A percentile compares a stretch with the other conserved stretches of the same genome.
Conservation (phyloP, 2,888 invertebrate species). For the Stratiomys singularior region DNA sequence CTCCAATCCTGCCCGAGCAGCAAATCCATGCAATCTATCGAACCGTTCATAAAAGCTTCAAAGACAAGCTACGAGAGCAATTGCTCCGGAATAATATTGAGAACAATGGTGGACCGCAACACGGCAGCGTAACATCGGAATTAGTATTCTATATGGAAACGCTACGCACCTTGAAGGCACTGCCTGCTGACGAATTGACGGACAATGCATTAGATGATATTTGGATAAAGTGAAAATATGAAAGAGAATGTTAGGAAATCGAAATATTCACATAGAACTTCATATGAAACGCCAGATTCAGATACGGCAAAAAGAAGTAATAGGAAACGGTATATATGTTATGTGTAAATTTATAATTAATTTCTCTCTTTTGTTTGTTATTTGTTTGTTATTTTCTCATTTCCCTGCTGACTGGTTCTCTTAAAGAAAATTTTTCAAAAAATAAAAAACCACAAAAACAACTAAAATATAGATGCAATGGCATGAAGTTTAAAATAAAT, state of each 20-base stretch:
- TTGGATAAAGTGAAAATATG: slow-evolving; percentile 71
- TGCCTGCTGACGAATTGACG: slow-evolving; percentile 78
- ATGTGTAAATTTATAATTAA: slow-evolving; percentile 16
- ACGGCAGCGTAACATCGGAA: slow-evolving; percentile 93
- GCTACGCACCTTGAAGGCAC: slow-evolving; percentile 80
- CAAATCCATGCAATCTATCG: slow-evolving; percentile 82
- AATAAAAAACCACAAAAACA: too few relatives aligned
- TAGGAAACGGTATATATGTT: background rate
- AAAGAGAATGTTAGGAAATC: background rate
- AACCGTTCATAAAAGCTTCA: slow-evolving; percentile 85
- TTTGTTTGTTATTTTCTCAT: background rate
- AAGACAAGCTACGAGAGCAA: slow-evolving; percentile 85
- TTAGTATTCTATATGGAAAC: slow-evolving; percentile 91
- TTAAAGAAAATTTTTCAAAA: slow-evolving; percentile 24
- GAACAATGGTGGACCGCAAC: slow-evolving; percentile 96
- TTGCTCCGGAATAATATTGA: slow-evolving; percentile 86
- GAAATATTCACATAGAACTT: background rate
- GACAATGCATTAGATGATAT: slow-evolving; percentile 85
- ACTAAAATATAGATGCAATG: slow-evolving; percentile 12
- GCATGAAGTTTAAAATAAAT: slow-evolving; percentile 8
- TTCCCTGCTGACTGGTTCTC: slow-evolving; percentile 25
- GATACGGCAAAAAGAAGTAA: too few relatives aligned
- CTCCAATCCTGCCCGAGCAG: slow-evolving; percentile 81
- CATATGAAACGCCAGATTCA: too few relatives aligned
- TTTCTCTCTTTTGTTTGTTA: slow-evolving; percentile 1